Percentiles rank a stretch among this genome's conserved stretches.
Conservation (phyloP, 1,140 invertebrate species). For the Ganaspis sp. region DNA sequence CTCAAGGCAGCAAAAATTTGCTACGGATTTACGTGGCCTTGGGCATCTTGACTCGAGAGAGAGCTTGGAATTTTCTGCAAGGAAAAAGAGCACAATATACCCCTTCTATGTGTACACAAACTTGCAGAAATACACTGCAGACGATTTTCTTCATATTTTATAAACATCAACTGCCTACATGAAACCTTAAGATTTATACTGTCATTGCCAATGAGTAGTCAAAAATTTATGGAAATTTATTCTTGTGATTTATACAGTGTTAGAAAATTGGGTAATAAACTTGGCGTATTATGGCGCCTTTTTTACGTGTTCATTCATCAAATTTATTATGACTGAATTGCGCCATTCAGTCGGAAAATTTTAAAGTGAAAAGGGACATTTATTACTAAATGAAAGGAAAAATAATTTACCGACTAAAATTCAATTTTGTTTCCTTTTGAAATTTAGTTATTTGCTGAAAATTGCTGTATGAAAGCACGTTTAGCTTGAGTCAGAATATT, state of each 20-base stretch:
- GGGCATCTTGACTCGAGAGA: not conserved
- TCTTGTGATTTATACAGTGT: slow-evolving; percentile 18
- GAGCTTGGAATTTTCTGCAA: slow-evolving; percentile 7
- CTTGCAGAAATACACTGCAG: not conserved
- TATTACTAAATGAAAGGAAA: not conserved
- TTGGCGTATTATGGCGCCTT: not conserved
- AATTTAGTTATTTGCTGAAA: too few species aligned
- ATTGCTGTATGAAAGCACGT: too few species aligned
- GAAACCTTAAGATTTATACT: not conserved
- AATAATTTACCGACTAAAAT: not conserved
- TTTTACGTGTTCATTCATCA: not conserved
- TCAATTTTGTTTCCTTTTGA: not conserved
- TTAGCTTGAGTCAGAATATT: too few species aligned
- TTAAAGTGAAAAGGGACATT: slow-evolving; percentile 1
- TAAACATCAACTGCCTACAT: not conserved
- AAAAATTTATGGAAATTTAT: slow-evolving; percentile 25
- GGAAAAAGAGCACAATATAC: not conserved
- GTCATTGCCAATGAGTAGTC: not conserved
- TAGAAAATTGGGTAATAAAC: slow-evolving; percentile 25
- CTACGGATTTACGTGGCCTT: not conserved
- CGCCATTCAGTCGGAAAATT: not conserved
- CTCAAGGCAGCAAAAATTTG: not conserved
- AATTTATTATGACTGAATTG: slow-evolving; percentile 24
- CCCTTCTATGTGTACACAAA: not conserved
- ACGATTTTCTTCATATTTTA: not conserved